Conservation (phyloP, 1,140 invertebrate species). For the Panulirus ornatus region DNA sequence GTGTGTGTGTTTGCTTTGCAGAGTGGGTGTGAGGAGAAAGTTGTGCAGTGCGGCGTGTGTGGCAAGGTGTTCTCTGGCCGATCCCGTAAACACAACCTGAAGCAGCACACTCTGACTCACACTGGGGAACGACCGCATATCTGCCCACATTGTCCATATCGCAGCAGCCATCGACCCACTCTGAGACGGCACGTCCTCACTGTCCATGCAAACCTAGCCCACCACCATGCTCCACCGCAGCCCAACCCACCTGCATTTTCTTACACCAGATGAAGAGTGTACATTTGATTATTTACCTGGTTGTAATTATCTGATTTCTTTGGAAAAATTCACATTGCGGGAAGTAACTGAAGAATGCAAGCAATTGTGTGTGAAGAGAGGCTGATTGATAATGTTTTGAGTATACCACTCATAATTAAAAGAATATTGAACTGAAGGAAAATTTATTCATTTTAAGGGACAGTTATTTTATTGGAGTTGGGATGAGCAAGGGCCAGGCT, state of each 20-base stretch:
- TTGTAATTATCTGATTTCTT: no score
- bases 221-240: conserved; percentile 5
- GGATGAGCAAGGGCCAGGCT: no score
- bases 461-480: no score
- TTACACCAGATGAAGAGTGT: conserved; percentile 14
- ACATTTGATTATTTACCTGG: no score
- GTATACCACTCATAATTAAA: no score
- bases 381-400: no score
- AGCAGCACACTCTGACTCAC: conserved; percentile 76
- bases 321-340: no score
- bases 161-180: conserved; percentile 72
- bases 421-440: no score
- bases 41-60: conserved; percentile 71
- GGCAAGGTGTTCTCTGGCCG: conserved; percentile 69
- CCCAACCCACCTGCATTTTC: neutral
- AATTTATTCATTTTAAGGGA: no score
- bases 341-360: no score
- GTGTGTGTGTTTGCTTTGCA: conserved; percentile 62
- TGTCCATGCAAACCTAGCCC: conserved; percentile 68
- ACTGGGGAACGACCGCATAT: conserved; percentile 78
- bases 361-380: no score
- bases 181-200: conserved; percentile 70
- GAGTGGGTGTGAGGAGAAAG: conserved; percentile 58
- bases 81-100: conserved; percentile 73
- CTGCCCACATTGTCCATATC: conserved; percentile 79